Base-by-base conservation (phyloP, 2,797 vertebrate species). In the Loris lydekkerianus region DNA sequence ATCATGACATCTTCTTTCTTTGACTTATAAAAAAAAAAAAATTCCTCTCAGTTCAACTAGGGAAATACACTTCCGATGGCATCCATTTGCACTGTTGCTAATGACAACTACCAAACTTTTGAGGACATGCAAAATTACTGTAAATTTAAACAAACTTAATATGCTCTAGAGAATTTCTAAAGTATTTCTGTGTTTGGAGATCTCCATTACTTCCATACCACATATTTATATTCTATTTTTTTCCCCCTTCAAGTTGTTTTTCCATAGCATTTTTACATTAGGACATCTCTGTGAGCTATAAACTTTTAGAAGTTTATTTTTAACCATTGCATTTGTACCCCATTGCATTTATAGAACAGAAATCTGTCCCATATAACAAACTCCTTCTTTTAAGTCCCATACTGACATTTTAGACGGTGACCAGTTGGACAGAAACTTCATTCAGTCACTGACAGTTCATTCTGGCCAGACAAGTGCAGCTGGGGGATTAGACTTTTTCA, bases 301-400 rank as follows among this genome's bases (percentile, higher is more conserved):
- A 95, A 93, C 29, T 94, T 93, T 49, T 7, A 56, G 3, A 53
- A 61, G 49, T 95, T 88, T 97, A 96, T 97, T 97, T 97, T 97
- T 96, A 97, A 96, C 69, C 46, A 84, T 93, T 96, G 69, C 65
- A 90, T 93, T 91, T 96, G 94, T 88, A 91, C 65, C 23, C 7
- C 95, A 34, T 75, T 69, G 58, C 82, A 67, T 95, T 96, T 97
- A 92, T 84, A 95, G 96, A 87, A 91, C 76, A 91, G 46, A 94
- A 88, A 70, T 84, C 21, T 31, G 34, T 81, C 83, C 89, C n/a
- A 40, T 37, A 72, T 31, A 95, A 97, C 31, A 97, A 97, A 49
- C 0, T 43, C 58, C 46, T 95, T 96, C 87, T 97, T 97, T 91
- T 81, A 67, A 70, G 31, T 86, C 81, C 11, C 31, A 72, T 23